These are phyloP conservation scores for Prionchulus punctatus DNA, from an alignment of 2,888 invertebrate genomes.

Conservation along the genomic window DNA sequence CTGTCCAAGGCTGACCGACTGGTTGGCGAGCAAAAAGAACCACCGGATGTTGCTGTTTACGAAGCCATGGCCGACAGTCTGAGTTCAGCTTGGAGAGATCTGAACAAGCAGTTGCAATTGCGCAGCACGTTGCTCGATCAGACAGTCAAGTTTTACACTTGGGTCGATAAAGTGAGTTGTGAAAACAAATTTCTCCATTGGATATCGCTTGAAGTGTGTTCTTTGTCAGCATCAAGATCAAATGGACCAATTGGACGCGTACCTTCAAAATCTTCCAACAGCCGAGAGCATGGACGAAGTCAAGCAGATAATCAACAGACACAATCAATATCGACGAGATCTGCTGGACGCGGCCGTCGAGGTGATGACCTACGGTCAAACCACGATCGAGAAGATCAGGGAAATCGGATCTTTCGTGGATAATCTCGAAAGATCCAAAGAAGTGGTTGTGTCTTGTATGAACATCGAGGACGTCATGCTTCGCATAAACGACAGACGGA, in stretches of 20 bases:
- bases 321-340: constrained; percentile 26
- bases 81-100: constrained; percentile 55
- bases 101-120: constrained; percentile 57
- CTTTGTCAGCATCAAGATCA: background rate
- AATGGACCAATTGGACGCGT: background rate
- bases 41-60: constrained; percentile 54
- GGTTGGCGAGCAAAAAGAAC: constrained; percentile 50
- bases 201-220: background rate
- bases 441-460: constrained; percentile 38
- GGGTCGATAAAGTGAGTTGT: constrained; percentile 30
- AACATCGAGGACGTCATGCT: constrained; percentile 38
- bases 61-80: constrained; percentile 65
- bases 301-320: background rate
- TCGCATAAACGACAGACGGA: constrained; percentile 52
- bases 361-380: constrained; percentile 62
- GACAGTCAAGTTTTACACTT: constrained; percentile 56
- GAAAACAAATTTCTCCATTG: background rate
- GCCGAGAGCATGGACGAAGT: background rate
- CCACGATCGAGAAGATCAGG: constrained; percentile 53
- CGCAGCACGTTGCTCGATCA: constrained; percentile 58
- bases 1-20: constrained; percentile 68
- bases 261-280: background rate
- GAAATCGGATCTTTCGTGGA: constrained; percentile 57
- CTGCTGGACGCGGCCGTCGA: constrained; percentile 59
- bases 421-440: constrained; percentile 43